These are phyloP conservation scores for Cephus rjabovi DNA, from an alignment of 2,888 invertebrate species.

Conservation along the genomic window DNA sequence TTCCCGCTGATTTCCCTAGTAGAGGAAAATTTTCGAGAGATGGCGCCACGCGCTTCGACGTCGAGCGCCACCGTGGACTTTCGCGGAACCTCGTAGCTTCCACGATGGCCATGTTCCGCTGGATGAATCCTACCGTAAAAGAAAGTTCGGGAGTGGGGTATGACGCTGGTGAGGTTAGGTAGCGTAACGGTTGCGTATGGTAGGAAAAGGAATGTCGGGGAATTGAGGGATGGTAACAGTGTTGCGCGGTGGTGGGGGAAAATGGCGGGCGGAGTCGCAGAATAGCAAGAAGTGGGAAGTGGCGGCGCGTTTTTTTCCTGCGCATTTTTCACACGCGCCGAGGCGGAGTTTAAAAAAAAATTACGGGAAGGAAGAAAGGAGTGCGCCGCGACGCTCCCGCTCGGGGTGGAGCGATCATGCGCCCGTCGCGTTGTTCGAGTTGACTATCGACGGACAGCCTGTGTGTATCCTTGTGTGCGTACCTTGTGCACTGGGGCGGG, in stretches of 20 bases:
- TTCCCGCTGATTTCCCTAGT: background rate
- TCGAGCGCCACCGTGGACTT: background rate
- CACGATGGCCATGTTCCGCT: background rate
- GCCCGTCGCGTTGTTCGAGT: conserved; percentile 45
- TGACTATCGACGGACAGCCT: conserved; percentile 23
- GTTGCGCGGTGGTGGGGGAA: background rate
- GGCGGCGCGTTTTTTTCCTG: conserved; percentile 24
- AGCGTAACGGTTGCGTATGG: background rate
- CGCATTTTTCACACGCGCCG: conserved; percentile 13
- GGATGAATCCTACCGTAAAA: background rate
- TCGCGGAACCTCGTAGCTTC: background rate
- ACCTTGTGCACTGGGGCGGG: background rate
- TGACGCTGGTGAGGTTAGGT: background rate
- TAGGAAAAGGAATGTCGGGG: background rate
- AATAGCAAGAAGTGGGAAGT: conserved; percentile 39
- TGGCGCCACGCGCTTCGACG: background rate
- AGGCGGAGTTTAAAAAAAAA: conserved; percentile 60
- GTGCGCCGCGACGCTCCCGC: conserved; percentile 2
- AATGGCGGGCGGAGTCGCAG: conserved; percentile 18
- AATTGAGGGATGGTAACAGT: background rate
- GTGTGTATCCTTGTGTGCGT: background rate
- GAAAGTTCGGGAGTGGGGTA: background rate
- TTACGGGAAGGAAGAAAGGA: conserved; percentile 22
- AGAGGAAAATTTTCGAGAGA: background rate
- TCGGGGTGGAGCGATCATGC: conserved; percentile 39